phyloP scores from a whole-genome alignment of 2,888 invertebrate species.

The Oxyteleia sp. region DNA sequence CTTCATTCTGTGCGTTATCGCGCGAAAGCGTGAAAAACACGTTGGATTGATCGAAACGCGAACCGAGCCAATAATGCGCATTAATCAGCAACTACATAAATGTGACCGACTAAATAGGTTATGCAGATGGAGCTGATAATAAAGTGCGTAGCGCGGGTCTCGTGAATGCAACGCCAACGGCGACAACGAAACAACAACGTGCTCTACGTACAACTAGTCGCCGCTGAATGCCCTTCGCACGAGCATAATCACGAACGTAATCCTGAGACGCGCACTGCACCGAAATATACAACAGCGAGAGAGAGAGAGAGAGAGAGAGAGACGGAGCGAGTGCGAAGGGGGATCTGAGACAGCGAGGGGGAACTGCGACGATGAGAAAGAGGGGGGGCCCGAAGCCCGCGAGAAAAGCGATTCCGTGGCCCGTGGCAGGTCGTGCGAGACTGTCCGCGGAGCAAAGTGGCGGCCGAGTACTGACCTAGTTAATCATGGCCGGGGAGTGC shows the following conservation, averaged over 20 bases:
- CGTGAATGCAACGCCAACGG: too few species aligned
- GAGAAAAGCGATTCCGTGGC: conserved; percentile 71
- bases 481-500: conserved; percentile 78
- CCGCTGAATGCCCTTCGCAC: too few species aligned
- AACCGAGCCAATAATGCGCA: conserved; percentile 13
- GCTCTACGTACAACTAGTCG: too few species aligned
- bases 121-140: too few species aligned
- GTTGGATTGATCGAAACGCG: neutral
- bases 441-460: conserved; percentile 77
- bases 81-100: neutral
- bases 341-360: conserved; percentile 31
- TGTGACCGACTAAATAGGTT: too few species aligned
- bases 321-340: too few species aligned
- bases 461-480: conserved; percentile 79
- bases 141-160: too few species aligned
- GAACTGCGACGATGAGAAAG: conserved; percentile 39
- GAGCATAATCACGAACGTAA: conserved; percentile 37
- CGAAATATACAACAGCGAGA: conserved; percentile 34
- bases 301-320: conserved; percentile 11
- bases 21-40: neutral
- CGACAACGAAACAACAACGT: too few species aligned
- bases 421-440: conserved; percentile 76
- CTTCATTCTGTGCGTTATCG: neutral
- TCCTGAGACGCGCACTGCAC: conserved; percentile 49
- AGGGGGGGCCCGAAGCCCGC: conserved; percentile 60